These are phyloP conservation scores for Dromococcyx pavoninus DNA, from an alignment of 2,797 vertebrate genomes.

Conservation along the genomic window DNA sequence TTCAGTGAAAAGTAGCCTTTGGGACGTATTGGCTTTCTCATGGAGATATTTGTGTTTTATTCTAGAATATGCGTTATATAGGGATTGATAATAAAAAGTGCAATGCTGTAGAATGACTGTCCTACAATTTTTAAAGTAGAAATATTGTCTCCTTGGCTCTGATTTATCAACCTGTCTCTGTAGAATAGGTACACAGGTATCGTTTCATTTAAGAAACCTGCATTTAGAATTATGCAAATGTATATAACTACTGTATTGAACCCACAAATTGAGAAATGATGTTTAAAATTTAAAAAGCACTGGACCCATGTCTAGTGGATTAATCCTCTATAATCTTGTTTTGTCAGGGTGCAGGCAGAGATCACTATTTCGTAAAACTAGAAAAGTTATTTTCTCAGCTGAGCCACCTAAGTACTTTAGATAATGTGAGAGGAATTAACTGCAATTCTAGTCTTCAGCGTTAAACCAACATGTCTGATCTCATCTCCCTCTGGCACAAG, in stretches of 20 bases:
- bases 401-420: not conserved
- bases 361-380: not conserved
- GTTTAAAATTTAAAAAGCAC: not conserved
- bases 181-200: not conserved
- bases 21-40: not conserved
- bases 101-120: not conserved
- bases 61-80: not conserved
- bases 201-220: not conserved
- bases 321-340: not conserved
- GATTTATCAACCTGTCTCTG: not conserved
- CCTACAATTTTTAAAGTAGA: not conserved
- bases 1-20: not conserved
- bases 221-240: not conserved
- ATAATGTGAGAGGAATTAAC: not conserved
- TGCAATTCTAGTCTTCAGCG: not conserved
- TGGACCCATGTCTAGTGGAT: not conserved
- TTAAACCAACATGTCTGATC: not conserved
- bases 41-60: not conserved
- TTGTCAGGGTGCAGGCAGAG: not conserved
- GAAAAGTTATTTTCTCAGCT: not conserved
- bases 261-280: not conserved
- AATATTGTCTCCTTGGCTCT: not conserved
- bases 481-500: not conserved
- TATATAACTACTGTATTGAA: not conserved
- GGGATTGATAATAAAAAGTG: not conserved